phyloP scores from a whole-genome alignment of 2,113 vertebrate genomes.

The Solea solea region DNA sequence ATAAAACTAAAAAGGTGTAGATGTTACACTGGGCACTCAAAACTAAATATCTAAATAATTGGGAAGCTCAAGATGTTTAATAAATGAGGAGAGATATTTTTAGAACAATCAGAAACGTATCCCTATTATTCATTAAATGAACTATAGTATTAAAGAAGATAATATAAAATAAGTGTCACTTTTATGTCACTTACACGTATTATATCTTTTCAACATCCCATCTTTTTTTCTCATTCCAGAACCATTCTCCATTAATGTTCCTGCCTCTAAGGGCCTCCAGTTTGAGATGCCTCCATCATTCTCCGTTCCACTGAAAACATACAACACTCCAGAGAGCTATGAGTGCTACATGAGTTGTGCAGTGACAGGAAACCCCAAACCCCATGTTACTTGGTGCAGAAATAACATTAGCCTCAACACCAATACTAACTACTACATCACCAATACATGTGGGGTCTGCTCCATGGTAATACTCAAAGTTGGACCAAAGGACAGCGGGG shows the following conservation, averaged over 20 bases:
- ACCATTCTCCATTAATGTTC: conserved; percentile 64
- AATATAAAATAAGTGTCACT: too few relatives aligned
- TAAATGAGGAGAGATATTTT: too few relatives aligned
- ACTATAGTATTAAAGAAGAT: too few relatives aligned
- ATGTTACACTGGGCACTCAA: too few relatives aligned
- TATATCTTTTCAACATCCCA: background rate
- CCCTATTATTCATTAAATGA: too few relatives aligned
- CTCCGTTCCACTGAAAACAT: conserved; percentile 82
- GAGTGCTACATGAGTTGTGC: conserved; percentile 91
- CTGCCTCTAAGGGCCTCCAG: conserved; percentile 68
- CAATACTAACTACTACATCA: conserved; percentile 79
- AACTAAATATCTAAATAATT: background rate
- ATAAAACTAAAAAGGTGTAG: too few relatives aligned
- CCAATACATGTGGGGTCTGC: conserved; percentile 87
- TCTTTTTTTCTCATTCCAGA: conserved; percentile 66
- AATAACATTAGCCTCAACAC: conserved; percentile 81
- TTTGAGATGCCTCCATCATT: conserved; percentile 81
- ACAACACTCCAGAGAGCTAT: conserved; percentile 80
- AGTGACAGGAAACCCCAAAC: conserved; percentile 82
- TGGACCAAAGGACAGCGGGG: conserved; percentile 80
- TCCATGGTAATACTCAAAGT: conserved; percentile 85
- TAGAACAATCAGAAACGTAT: background rate
- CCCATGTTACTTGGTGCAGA: conserved; percentile 87
- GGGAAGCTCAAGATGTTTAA: too few relatives aligned
- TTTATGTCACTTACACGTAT: background rate